Percentiles rank a stretch among this genome's conserved stretches.
Evolutionary conservation across 92 coral and sea anemone genomes (phyloP).

Genomic region (Parazoanthus swiftii): DNA sequence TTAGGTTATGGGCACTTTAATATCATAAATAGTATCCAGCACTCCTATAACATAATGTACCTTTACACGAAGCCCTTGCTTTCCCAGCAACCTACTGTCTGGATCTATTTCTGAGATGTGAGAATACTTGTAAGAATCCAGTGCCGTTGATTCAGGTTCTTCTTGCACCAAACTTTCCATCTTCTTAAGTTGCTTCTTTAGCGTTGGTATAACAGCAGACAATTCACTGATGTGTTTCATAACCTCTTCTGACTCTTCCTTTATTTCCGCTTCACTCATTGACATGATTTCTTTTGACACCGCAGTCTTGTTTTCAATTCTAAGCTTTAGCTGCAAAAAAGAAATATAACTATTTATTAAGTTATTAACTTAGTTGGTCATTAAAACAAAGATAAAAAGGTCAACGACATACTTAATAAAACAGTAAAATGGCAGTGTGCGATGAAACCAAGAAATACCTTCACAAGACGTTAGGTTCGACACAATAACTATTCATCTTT

Average conservation of each 20-base stretch:
- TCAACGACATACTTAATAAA: not conserved
- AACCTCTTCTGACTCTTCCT: slow-evolving; percentile 76
- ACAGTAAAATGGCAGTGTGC: no score
- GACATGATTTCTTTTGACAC: slow-evolving; percentile 88
- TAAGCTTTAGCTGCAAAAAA: slow-evolving; percentile 64
- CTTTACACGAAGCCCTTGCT: slow-evolving; percentile 90
- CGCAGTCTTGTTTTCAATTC: slow-evolving; percentile 55
- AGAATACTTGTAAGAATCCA: slow-evolving; percentile 75
- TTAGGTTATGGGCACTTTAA: no score
- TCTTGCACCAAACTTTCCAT: slow-evolving; percentile 50
- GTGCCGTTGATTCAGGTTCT: slow-evolving; percentile 57
- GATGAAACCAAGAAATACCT: no score
- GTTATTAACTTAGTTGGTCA: not conserved
- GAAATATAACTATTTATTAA: not conserved
- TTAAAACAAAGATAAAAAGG: not conserved
- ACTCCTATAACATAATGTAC: slow-evolving; percentile 29
- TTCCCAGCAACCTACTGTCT: slow-evolving; percentile 86
- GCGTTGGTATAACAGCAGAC: slow-evolving; percentile 72
- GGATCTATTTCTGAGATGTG: slow-evolving; percentile 86
- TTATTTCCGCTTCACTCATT: slow-evolving; percentile 72
- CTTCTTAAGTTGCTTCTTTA: slow-evolving; percentile 66
- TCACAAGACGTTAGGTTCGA: no score
- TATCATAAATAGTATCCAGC: not conserved
- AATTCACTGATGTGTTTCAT: slow-evolving; percentile 75
- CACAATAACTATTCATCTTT: no score